These are phyloP conservation scores for Eolophus roseicapilla DNA, from an alignment of 2,113 vertebrate genomes.

Conservation along the genomic window DNA sequence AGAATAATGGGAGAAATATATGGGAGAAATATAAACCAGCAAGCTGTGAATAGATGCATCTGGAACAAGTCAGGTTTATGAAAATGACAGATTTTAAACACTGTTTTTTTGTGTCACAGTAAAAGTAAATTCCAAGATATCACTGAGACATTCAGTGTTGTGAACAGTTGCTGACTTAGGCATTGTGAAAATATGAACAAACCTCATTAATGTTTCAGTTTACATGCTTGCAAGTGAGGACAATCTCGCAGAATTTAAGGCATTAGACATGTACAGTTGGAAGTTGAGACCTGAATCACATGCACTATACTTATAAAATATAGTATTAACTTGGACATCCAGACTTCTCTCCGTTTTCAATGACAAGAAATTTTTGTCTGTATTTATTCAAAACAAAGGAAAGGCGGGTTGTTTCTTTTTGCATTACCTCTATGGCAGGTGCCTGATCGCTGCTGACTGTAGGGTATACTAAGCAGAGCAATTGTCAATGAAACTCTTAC, in stretches of 20 bases:
- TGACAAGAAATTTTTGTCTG: neutral
- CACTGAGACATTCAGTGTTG: neutral
- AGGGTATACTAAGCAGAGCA: neutral
- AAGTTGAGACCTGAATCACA: neutral
- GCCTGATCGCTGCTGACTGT: neutral
- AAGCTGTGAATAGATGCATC: fast-evolving
- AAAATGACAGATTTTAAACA: neutral
- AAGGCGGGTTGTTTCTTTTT: neutral
- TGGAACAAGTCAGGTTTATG: neutral
- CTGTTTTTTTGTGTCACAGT: neutral
- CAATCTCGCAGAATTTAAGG: neutral
- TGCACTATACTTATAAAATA: fast-evolving
- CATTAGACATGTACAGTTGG: neutral
- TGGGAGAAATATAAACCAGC: neutral
- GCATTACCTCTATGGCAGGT: neutral
- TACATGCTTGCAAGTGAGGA: neutral
- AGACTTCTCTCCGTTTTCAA: neutral
- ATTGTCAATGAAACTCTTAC: neutral
- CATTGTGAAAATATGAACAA: neutral
- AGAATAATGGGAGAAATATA: neutral
- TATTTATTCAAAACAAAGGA: neutral
- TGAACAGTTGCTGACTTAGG: neutral
- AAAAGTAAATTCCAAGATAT: neutral
- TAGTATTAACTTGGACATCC: neutral
- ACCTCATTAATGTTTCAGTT: neutral